Conservation (phyloP, 2,797 vertebrate species). For the Acanthornis magna region DNA sequence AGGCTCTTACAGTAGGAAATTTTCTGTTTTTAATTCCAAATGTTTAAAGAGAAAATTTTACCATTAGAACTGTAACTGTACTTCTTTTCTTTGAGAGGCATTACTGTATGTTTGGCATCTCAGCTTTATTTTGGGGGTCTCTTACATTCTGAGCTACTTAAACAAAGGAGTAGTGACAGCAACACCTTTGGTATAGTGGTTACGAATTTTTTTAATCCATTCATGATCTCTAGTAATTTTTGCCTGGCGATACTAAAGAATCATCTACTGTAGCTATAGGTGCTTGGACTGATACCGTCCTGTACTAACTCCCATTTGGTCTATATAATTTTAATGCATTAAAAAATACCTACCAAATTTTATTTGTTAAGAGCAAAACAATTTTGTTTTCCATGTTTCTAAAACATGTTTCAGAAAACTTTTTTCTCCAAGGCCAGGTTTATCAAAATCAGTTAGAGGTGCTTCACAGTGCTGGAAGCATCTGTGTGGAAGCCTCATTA, state of each 20-base stretch:
- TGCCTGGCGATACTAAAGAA: background rate
- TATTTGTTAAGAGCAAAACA: background rate
- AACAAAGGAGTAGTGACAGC: background rate
- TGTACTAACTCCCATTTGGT: background rate
- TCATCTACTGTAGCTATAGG: background rate
- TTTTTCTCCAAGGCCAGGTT: background rate
- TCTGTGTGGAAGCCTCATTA: background rate
- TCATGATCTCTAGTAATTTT: background rate
- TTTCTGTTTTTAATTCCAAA: constrained; percentile 49
- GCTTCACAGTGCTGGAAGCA: background rate
- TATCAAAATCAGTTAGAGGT: background rate
- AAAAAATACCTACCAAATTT: background rate
- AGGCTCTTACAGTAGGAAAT: background rate
- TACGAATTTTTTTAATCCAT: background rate
- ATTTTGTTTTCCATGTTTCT: background rate
- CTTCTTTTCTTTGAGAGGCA: background rate
- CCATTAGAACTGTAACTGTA: background rate
- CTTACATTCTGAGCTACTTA: background rate
- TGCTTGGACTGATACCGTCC: background rate
- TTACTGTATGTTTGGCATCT: background rate
- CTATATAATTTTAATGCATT: background rate
- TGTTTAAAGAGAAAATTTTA: constrained; percentile 17
- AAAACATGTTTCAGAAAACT: background rate
- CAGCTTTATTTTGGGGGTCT: background rate
- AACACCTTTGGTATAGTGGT: background rate